Conservation (phyloP, 2,797 vertebrate species). For the Ctenopoma multispine region DNA sequence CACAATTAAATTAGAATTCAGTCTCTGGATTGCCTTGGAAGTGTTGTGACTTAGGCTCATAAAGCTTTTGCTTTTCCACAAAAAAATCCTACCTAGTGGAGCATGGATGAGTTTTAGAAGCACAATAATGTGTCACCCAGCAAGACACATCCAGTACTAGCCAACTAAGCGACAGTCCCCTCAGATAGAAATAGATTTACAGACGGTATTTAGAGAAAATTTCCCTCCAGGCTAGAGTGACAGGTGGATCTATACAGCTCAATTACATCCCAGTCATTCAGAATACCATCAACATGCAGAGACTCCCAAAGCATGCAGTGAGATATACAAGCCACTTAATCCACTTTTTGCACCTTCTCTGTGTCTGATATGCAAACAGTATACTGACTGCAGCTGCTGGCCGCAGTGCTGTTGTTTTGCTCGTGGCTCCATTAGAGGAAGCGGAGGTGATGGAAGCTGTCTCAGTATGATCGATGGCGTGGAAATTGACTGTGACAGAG, state of each 20-base stretch:
- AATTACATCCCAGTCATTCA: conserved; percentile 16
- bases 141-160: neutral
- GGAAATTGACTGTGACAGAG: conserved; percentile 38
- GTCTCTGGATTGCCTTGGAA: too few species aligned
- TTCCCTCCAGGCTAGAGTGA: conserved; percentile 7
- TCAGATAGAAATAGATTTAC: neutral
- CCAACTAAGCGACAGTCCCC: neutral
- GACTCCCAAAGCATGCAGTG: neutral
- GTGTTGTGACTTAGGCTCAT: neutral
- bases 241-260: conserved; percentile 16
- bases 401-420: conserved; percentile 4
- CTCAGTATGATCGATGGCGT: conserved; percentile 30
- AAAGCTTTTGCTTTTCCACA: neutral
- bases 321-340: neutral
- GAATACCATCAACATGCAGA: conserved; percentile 1
- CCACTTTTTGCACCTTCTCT: neutral
- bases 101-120: conserved; percentile 2
- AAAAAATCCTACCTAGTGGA: neutral
- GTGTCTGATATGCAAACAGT: conserved; percentile 15
- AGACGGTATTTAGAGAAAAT: neutral
- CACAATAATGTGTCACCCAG: neutral
- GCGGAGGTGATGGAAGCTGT: conserved; percentile 6
- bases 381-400: neutral
- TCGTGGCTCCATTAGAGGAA: conserved; percentile 18
- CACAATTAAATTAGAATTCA: neutral